These are phyloP conservation scores for Prosapia bicincta DNA, from an alignment of 2,888 invertebrate species.

Conservation along the genomic window DNA sequence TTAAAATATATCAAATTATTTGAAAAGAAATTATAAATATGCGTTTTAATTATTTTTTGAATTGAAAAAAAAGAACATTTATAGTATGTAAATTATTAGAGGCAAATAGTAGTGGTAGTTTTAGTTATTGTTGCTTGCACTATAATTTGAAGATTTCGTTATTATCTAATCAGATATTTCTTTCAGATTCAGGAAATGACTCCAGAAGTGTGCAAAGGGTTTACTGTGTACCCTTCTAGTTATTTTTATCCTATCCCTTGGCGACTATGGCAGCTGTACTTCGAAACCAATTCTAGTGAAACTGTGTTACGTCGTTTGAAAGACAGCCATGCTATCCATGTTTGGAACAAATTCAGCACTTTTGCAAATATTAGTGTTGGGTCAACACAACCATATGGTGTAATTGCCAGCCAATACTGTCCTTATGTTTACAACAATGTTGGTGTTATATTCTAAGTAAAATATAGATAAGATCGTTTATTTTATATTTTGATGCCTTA, in stretches of 20 bases:
- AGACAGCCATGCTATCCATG: constrained; percentile 52
- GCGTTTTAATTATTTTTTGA: too few species aligned
- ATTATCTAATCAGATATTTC: too few species aligned
- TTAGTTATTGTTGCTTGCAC: too few species aligned
- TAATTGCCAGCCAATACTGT: constrained; percentile 51
- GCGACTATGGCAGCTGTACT: constrained; percentile 58
- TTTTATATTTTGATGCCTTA: too few species aligned
- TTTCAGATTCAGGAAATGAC: constrained; percentile 52
- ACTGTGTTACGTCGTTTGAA: constrained; percentile 42
- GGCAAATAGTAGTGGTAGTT: too few species aligned
- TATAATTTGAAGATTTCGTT: too few species aligned
- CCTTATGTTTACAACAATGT: constrained; percentile 48
- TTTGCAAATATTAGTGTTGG: constrained; percentile 45
- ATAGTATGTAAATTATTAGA: too few species aligned
- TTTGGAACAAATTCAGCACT: constrained; percentile 56
- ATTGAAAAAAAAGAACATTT: too few species aligned
- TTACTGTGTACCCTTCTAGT: constrained; percentile 59
- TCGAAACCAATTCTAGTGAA: constrained; percentile 44
- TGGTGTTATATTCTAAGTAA: constrained; percentile 34
- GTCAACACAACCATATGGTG: constrained; percentile 51
- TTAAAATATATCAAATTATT: too few species aligned
- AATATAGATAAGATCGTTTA: too few species aligned
- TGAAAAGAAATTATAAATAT: too few species aligned
- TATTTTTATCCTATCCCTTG: constrained; percentile 66
- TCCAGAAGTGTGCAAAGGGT: constrained; percentile 54